Evolutionary conservation across 2,113 vertebrate species (phyloP).

Genomic region (Donacobius atricapilla): DNA sequence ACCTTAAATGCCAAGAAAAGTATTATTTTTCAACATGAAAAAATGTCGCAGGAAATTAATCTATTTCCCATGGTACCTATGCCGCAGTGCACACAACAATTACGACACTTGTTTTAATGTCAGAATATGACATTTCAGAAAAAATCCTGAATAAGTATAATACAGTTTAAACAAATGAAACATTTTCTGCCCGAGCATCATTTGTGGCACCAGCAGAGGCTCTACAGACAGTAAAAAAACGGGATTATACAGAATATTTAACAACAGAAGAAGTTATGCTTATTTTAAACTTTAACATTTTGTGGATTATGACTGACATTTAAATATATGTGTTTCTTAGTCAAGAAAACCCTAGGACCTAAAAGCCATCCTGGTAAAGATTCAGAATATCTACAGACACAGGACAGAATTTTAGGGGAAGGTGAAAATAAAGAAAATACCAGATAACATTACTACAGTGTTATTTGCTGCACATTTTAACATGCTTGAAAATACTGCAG

Average conservation of each 20-base stretch:
- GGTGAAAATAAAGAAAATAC: neutral
- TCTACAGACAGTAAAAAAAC: neutral
- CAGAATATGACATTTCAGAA: conserved; percentile 21
- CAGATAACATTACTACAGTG: neutral
- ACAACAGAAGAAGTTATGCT: neutral
- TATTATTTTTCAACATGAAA: neutral
- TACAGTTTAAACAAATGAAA: neutral
- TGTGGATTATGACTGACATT: neutral
- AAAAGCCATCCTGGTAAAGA: neutral
- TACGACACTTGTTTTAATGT: conserved; percentile 2
- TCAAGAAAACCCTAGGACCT: neutral
- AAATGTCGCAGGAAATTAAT: neutral
- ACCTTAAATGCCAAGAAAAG: neutral
- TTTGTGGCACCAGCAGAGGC: neutral
- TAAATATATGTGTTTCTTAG: neutral
- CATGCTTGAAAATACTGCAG: neutral
- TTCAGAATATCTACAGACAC: neutral
- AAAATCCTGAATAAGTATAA: neutral
- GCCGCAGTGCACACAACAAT: neutral
- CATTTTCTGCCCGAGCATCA: neutral
- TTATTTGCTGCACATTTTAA: neutral
- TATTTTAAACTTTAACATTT: neutral
- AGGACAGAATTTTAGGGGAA: neutral
- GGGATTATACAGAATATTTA: neutral
- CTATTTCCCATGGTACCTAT: neutral